These are phyloP conservation scores for Agrenia bidenticulata DNA, from an alignment of 2,888 invertebrate species.

Conservation along the genomic window DNA sequence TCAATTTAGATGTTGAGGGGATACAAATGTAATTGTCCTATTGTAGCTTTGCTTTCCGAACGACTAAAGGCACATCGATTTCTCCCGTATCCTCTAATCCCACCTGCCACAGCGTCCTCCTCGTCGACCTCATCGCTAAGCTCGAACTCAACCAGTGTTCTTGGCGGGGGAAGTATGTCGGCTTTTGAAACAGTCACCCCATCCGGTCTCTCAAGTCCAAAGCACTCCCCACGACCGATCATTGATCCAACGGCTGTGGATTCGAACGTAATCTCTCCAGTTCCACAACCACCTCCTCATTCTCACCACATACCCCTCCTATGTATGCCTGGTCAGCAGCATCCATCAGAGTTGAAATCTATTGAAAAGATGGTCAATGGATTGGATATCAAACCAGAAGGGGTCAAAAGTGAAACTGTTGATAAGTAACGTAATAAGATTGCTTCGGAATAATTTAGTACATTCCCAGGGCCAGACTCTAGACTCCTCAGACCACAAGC, in stretches of 20 bases:
- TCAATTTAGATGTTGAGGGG: conserved; percentile 1
- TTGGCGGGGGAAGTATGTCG: conserved; percentile 66
- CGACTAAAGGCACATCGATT: conserved; percentile 70
- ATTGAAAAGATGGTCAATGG: conserved; percentile 98
- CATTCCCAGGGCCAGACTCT: conserved; percentile 22
- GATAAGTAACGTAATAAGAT: conserved; percentile 48
- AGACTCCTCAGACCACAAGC: conserved; percentile 5
- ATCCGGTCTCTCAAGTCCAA: conserved; percentile 61
- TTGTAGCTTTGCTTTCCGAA: conserved; percentile 57
- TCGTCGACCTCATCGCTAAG: conserved; percentile 53
- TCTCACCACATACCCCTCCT: conserved; percentile 25
- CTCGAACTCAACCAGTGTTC: conserved; percentile 54
- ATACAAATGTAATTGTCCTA: conserved; percentile 19
- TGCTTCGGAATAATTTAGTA: neutral
- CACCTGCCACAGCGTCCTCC: conserved; percentile 64
- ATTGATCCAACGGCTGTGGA: conserved; percentile 59
- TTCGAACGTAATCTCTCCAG: conserved; percentile 19
- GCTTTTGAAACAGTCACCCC: conserved; percentile 90
- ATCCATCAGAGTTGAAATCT: conserved; percentile 78
- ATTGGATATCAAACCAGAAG: conserved; percentile 71
- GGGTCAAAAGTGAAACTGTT: conserved; percentile 47
- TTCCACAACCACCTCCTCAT: conserved; percentile 40
- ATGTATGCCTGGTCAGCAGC: conserved; percentile 55
- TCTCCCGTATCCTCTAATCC: conserved; percentile 73
- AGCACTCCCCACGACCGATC: conserved; percentile 57